Base-by-base conservation (phyloP, 2,113 vertebrate genomes). In the Nicator chloris region DNA sequence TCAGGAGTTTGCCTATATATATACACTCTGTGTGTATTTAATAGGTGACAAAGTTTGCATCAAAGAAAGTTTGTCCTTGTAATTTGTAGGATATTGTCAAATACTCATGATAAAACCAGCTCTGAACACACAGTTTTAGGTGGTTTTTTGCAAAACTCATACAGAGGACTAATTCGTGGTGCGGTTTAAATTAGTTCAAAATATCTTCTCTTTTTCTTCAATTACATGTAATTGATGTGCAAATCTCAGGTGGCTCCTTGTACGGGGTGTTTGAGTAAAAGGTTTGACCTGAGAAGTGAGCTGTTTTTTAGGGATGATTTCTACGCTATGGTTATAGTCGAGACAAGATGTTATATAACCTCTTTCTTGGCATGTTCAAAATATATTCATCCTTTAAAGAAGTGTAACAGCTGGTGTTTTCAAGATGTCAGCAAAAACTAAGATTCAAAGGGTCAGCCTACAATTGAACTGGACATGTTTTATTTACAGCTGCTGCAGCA, bases 331-430 rank as follows among this genome's bases (percentile, higher is more conserved):
- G 35, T 42, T 44, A 53, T 1, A 0, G 63, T 49, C 71, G 77
- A 87, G 22, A 53, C 7, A 91, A 81, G 18, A 7, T 18, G 21
- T 94, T 94, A 44, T 27, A 63, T 49, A 93, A 94, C 13, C 75
- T 81, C n/a, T 86, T 86, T 70, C 64, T 88, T 95, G 63, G 26
- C 68, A 49, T 30, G 35, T 85, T 91, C 59, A 76, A 82, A 95
- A 93, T 39, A 20, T 40, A 81, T 95, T 88, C 77, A 82, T 82
- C 37, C 26, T 78, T 86, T 80, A 73, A 94, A 95, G 76, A 93
- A 88, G 28, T 50, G 82, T 21, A 95, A 70, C 70, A 95, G 81
- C 92, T 86, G 75, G 42, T 91, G 75, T 94, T 94, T 57, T 80
- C 63, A 90, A 87, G 57, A 69, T 11, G 22, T 76, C 78, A 91